Evolutionary conservation across 1,140 invertebrate genomes (phyloP).

Genomic region (Orchestia grillus): DNA sequence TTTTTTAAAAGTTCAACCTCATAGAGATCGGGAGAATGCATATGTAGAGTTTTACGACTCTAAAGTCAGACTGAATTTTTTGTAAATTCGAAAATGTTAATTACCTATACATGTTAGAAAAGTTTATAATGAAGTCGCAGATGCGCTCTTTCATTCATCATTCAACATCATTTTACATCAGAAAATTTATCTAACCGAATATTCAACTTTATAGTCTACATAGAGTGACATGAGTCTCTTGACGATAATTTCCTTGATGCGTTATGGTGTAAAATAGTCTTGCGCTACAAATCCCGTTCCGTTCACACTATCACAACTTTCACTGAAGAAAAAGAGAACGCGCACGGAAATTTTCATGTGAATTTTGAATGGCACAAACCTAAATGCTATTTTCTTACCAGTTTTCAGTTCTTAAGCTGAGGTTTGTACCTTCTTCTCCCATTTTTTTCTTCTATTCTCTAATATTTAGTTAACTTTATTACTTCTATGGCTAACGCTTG

Average conservation of each 20-base stretch:
- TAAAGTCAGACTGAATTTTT: not conserved
- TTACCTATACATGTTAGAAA: not conserved
- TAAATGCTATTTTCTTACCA: too few species aligned
- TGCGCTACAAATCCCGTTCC: too few species aligned
- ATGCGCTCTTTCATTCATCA: not conserved
- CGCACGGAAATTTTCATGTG: too few species aligned
- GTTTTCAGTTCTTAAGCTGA: too few species aligned
- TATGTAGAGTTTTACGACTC: not conserved
- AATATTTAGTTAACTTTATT: too few species aligned
- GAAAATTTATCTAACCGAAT: not conserved
- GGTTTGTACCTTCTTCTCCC: too few species aligned
- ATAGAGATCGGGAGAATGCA: not conserved
- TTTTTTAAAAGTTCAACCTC: not conserved
- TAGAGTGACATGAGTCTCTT: not conserved
- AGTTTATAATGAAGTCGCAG: not conserved
- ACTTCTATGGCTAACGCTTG: too few species aligned
- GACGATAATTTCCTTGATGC: not conserved
- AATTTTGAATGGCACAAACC: too few species aligned
- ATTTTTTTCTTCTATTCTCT: too few species aligned
- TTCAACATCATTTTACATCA: not conserved
- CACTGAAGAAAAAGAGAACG: too few species aligned
- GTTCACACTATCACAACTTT: too few species aligned
- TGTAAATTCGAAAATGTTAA: not conserved
- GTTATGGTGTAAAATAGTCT: too few species aligned
- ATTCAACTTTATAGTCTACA: not conserved